These are phyloP conservation scores for Ephydatia muelleri DNA, from an alignment of 37 sponge, comb jelly and placozoan genomes.

Conservation along the genomic window DNA sequence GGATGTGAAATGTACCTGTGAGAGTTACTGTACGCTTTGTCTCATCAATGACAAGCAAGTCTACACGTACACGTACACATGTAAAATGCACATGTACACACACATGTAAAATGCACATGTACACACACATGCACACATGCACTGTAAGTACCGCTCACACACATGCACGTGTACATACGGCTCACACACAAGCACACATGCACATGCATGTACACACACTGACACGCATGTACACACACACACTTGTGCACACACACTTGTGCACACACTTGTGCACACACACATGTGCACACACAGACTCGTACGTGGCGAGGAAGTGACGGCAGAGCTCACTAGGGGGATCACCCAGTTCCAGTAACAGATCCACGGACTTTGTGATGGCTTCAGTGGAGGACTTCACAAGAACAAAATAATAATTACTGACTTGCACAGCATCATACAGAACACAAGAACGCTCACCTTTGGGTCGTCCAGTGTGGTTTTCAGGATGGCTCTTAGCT, in stretches of 20 bases:
- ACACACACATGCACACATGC: background rate
- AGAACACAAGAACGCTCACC: background rate
- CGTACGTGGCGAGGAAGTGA: constrained; percentile 79
- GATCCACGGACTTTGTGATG: constrained; percentile 89
- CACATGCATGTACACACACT: no score
- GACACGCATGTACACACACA: no score
- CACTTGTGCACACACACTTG: no score
- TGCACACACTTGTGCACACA: no score
- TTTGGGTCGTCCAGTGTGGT: constrained; percentile 42
- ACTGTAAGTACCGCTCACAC: background rate
- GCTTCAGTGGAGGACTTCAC: constrained; percentile 48
- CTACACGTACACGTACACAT: background rate
- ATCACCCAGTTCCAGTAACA: constrained; percentile 88
- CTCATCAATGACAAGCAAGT: no score
- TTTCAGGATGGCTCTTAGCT: constrained; percentile 74
- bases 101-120: no score
- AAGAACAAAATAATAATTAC: background rate
- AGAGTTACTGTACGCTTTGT: no score
- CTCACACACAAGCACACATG: no score
- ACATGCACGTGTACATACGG: no score
- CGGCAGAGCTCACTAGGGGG: constrained; percentile 77
- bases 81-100: no score
- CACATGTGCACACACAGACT: background rate
- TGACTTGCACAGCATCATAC: background rate
- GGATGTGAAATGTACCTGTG: no score